A percentile compares a stretch with the other conserved stretches of the same genome.
These are phyloP conservation scores for Lysandra coridon DNA, from an alignment of 2,888 invertebrate species.

Conservation along the genomic window DNA sequence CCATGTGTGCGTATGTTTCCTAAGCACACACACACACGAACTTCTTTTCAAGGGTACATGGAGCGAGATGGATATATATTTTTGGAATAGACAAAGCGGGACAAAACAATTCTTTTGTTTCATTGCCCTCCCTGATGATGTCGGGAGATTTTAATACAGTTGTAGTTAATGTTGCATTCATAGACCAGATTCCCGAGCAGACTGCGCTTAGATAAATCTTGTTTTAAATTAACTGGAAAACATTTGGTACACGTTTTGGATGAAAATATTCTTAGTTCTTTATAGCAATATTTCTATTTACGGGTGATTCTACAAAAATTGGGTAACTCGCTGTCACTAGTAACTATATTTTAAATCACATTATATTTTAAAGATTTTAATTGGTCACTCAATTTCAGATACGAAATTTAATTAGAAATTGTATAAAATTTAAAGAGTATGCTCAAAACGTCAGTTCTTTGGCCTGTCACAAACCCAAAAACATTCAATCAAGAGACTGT, in stretches of 20 bases:
- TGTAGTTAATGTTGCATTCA: constrained; percentile 63
- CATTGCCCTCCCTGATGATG: constrained; percentile 71
- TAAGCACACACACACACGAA: constrained; percentile 59
- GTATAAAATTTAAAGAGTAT: too few species aligned
- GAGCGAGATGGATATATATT: constrained; percentile 61
- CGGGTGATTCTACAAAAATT: too few species aligned
- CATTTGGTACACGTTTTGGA: not conserved
- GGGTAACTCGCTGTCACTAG: too few species aligned
- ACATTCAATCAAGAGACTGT: too few species aligned
- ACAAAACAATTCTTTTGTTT: constrained; percentile 69
- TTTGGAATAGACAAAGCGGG: constrained; percentile 52
- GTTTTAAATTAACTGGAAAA: constrained; percentile 29
- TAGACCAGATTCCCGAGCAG: constrained; percentile 41
- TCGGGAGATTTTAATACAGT: constrained; percentile 72
- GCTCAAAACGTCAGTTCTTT: too few species aligned
- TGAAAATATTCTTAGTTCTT: not conserved
- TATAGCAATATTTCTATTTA: not conserved
- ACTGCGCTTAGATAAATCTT: constrained; percentile 33
- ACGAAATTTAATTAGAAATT: too few species aligned
- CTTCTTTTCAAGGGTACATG: constrained; percentile 69
- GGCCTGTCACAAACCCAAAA: too few species aligned
- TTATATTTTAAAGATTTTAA: too few species aligned
- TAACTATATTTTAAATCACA: too few species aligned
- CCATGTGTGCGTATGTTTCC: constrained; percentile 39
- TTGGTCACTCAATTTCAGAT: too few species aligned